These are phyloP conservation scores for Schizopygopsis malacanthus DNA, from an alignment of 2,797 vertebrate species.

Conservation along the genomic window DNA sequence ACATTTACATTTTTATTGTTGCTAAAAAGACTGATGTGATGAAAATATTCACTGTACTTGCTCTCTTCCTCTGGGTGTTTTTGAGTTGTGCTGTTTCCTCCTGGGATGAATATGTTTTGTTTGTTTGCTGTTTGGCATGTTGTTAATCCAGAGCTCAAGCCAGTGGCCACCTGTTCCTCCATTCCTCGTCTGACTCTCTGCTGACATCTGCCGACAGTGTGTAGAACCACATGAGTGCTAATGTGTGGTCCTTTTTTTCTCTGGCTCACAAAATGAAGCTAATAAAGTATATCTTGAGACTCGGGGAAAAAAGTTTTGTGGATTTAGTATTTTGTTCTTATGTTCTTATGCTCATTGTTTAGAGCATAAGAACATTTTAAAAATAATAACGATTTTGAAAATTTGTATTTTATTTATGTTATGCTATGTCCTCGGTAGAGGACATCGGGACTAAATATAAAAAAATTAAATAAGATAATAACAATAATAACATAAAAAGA, in stretches of 20 bases:
- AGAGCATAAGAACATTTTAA: no score
- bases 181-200: constrained; percentile 59
- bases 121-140: constrained; percentile 20
- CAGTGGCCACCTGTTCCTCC: constrained; percentile 69
- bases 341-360: no score
- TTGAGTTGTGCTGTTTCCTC: neutral
- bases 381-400: no score
- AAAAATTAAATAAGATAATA: no score
- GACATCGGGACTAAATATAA: no score
- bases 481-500: no score
- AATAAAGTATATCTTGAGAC: neutral
- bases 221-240: neutral
- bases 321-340: no score
- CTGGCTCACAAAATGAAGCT: neutral
- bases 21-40: neutral
- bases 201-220: constrained; percentile 64
- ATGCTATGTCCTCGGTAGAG: no score
- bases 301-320: no score
- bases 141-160: constrained; percentile 65
- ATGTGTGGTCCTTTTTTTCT: neutral
- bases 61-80: neutral
- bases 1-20: neutral
- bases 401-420: no score
- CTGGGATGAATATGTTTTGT: neutral
- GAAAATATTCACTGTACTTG: neutral